Conservation (phyloP, 2,797 vertebrate genomes). For the Eurystomus glaucurus region DNA sequence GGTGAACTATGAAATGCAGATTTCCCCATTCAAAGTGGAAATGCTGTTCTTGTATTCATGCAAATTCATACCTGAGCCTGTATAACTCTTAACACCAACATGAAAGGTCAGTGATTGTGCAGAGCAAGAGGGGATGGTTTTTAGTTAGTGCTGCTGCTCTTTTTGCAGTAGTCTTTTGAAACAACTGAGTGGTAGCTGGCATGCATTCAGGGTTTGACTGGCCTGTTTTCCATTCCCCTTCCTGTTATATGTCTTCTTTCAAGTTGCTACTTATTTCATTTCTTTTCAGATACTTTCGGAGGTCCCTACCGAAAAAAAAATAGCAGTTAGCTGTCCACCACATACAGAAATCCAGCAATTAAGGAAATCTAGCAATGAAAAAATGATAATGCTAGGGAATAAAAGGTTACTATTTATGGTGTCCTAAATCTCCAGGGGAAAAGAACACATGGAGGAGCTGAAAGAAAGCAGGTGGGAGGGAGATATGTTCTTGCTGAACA, state of each 20-base stretch:
- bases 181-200: background rate
- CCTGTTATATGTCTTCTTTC: background rate
- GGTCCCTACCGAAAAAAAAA: background rate
- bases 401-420: constrained; percentile 37
- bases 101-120: fast-evolving
- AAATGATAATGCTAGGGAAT: background rate
- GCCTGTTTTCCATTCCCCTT: background rate
- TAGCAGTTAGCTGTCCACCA: background rate
- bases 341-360: background rate
- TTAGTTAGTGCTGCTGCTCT: background rate
- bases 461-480: background rate
- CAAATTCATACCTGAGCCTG: background rate
- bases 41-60: background rate
- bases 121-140: background rate
- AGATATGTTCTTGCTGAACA: background rate
- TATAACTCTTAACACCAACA: background rate
- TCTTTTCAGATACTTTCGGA: background rate
- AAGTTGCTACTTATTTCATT: background rate
- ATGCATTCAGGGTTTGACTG: background rate
- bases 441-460: background rate
- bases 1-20: background rate
- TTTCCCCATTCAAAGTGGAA: background rate
- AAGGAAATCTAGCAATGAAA: background rate
- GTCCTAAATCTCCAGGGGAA: background rate
- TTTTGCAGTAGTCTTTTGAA: background rate